Base-by-base conservation (phyloP, 2,888 invertebrate genomes). In the Priocnemis perturbator region DNA sequence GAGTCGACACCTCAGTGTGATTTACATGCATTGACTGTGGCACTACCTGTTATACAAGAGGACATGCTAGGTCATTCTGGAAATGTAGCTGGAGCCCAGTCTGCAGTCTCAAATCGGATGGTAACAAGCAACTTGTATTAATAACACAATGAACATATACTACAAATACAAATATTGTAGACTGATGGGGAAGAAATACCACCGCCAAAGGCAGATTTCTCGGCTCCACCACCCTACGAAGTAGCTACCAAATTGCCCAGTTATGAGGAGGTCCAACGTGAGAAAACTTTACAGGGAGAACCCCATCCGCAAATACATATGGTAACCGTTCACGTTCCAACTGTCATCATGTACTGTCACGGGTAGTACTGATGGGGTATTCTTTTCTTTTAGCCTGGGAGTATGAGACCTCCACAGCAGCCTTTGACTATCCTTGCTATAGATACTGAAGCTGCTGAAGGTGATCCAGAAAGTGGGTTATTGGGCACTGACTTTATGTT, bases 401-500 rank as follows among this genome's bases (percentile, higher is more conserved):
- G 53, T 88, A 90, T 71, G 85, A 90, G 58, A 89, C 85, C 78
- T 89, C 90, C 83, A 87, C 91, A 73, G 64, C 92, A 93, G 73
- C 93, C 93, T 61, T 89, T 94, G 14, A 93, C 94, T 26, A 94
- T 95, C 84, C 92, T 96, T 76, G 94, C 95, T 4, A 93, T 96
- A 84, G 95, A 96, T 80, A 92, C 94, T 7, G 93, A 95, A 48
- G 91, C 92, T 0, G 93, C 93, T 67, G 95, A 94, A 78, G 91
- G 93, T 60, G 94, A 95, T 86, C 92, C 93, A 9, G 95, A 96
- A 85, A 94, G 94, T 85, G 94, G 94, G 82, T 91, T 97, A 68
- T 93, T 97, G 59, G 97, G 97, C 74, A 97, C 97, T 37, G 97
- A 97, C 88, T 94, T 97, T 83, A 97, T 97, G 95, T 97, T 97